These are phyloP conservation scores for Cricetomys ansorgei DNA, from an alignment of 2,113 vertebrate genomes.

Conservation along the genomic window DNA sequence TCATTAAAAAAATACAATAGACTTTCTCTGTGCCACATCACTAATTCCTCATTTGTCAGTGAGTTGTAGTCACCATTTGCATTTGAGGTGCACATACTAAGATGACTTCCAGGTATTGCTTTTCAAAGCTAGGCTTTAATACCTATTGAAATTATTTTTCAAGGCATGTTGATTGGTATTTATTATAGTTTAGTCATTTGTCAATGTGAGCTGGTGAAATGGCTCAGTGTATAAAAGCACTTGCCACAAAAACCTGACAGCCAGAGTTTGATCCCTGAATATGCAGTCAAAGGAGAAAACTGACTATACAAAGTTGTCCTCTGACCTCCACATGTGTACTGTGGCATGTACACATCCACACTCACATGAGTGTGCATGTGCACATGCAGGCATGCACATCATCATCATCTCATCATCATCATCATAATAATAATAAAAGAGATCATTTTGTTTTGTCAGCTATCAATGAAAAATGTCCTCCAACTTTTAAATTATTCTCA, in stretches of 20 bases:
- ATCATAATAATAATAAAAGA: not conserved
- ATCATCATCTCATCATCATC: not conserved
- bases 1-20: not conserved
- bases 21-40: constrained; percentile 7
- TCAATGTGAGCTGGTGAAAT: not conserved
- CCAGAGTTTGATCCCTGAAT: not conserved
- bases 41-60: constrained; percentile 47
- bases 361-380: not conserved
- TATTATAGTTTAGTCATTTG: constrained; percentile 43
- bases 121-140: constrained; percentile 35
- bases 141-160: constrained; percentile 20
- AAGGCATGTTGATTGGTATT: constrained; percentile 38
- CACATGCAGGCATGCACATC: too few relatives aligned
- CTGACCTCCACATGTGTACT: not conserved
- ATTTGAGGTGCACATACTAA: not conserved
- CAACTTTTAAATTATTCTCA: constrained; percentile 22
- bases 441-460: not conserved
- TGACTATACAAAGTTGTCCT: not conserved
- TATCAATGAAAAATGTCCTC: not conserved
- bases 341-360: not conserved
- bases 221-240: not conserved
- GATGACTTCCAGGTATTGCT: constrained; percentile 31
- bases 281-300: not conserved
- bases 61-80: constrained; percentile 18
- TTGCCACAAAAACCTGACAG: not conserved